Percentiles rank a stretch among this genome's conserved stretches.
These are phyloP conservation scores for Chloroclysta siterata DNA, from an alignment of 2,888 invertebrate genomes.

Conservation along the genomic window DNA sequence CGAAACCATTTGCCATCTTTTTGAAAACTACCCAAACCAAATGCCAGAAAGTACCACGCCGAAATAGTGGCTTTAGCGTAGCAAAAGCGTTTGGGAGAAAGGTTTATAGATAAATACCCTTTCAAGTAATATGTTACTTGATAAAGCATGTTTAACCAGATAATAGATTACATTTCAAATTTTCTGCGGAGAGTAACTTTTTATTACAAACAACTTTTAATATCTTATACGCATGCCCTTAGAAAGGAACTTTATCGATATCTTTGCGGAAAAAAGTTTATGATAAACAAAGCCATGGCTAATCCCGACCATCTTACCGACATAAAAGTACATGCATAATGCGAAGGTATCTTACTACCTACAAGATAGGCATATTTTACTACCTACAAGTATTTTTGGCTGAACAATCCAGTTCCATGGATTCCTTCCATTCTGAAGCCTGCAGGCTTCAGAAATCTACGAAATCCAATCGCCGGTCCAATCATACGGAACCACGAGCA, in stretches of 20 bases:
- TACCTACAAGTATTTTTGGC: not conserved
- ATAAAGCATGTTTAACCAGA: not conserved
- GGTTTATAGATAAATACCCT: not conserved
- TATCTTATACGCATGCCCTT: no score
- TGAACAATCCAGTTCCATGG: not conserved
- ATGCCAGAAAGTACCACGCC: not conserved
- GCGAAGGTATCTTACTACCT: conserved; percentile 4
- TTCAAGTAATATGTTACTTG: not conserved
- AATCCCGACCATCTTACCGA: not conserved
- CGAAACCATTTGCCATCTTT: conserved; percentile 36
- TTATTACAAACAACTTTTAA: no score
- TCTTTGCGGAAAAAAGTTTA: not conserved
- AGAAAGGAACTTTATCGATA: not conserved
- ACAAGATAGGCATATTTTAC: not conserved
- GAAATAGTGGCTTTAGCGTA: not conserved
- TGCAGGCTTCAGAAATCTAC: not conserved
- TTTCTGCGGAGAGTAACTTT: no score
- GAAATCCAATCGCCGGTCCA: not conserved
- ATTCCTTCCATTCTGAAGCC: no score
- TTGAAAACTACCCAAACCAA: conserved; percentile 28
- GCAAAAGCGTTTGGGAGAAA: not conserved
- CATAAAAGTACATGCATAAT: conserved; percentile 7
- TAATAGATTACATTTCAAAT: not conserved
- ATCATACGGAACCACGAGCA: conserved; percentile 14
- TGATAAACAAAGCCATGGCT: conserved; percentile 8